phyloP scores from a whole-genome alignment of 2,888 invertebrate genomes.

The Drosophila acutilabella region DNA sequence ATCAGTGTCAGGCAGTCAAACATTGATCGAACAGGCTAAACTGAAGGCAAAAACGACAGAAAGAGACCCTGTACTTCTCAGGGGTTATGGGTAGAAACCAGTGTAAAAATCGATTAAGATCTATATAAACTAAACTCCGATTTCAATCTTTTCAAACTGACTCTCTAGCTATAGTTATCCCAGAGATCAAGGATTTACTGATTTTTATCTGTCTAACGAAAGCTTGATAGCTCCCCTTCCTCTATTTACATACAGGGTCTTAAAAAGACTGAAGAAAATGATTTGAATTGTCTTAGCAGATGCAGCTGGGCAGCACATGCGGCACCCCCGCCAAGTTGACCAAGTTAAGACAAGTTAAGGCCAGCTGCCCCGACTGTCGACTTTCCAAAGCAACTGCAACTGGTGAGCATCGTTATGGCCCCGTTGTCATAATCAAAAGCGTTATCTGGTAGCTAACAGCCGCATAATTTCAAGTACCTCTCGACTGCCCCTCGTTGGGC shows the following conservation, averaged over 20 bases:
- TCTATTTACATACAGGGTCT: not conserved
- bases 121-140: too few species aligned
- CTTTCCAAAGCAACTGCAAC: conserved; percentile 48
- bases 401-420: conserved; percentile 49
- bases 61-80: not conserved
- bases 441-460: conserved; percentile 82
- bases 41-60: not conserved
- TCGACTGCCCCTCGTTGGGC: conserved; percentile 48
- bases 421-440: conserved; percentile 78
- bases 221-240: too few species aligned
- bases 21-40: not conserved
- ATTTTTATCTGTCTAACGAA: too few species aligned
- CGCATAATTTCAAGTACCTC: conserved; percentile 79
- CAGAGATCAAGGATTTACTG: too few species aligned
- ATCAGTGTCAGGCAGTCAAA: conserved; percentile 58
- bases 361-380: conserved; percentile 9
- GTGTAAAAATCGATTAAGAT: too few species aligned
- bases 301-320: conserved; percentile 43
- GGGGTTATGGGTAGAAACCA: too few species aligned
- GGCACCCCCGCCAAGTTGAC: conserved; percentile 59
- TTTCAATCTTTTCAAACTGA: too few species aligned
- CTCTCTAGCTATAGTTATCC: too few species aligned
- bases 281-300: conserved; percentile 65
- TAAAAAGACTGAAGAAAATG: conserved; percentile 27
- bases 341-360: conserved; percentile 36